phyloP scores from a whole-genome alignment of 2,113 vertebrate genomes.

The Daubentonia madagascariensis region DNA sequence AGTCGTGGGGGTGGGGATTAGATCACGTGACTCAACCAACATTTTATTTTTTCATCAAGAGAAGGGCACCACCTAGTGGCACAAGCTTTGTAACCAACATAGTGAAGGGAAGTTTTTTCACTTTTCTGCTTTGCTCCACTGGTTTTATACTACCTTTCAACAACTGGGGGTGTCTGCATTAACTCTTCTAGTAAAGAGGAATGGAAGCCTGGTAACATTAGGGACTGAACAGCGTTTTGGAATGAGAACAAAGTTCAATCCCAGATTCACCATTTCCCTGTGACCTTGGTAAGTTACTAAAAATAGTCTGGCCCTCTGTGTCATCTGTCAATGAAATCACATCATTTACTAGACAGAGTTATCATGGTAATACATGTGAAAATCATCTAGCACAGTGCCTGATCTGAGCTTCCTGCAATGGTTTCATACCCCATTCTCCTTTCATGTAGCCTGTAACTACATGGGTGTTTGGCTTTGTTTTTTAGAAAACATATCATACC shows the following conservation, averaged over 20 bases:
- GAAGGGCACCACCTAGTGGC: slow-evolving; percentile 67
- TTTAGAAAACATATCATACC: background rate
- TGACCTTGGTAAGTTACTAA: slow-evolving; percentile 1
- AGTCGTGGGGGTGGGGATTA: background rate
- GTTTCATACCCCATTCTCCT: background rate
- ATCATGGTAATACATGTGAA: background rate
- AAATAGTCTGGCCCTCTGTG: background rate
- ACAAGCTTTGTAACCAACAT: background rate
- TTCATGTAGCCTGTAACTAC: background rate
- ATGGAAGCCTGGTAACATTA: background rate
- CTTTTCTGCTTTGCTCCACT: background rate
- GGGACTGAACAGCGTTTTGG: background rate
- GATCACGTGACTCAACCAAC: background rate
- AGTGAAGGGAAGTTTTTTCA: background rate
- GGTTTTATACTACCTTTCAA: background rate
- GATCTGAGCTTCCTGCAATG: background rate
- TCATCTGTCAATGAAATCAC: background rate
- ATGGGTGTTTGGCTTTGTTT: background rate
- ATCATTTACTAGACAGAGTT: background rate
- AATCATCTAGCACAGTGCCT: background rate
- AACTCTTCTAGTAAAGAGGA: background rate
- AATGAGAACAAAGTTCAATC: background rate
- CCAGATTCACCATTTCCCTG: background rate
- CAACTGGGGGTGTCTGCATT: background rate
- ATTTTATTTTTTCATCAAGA: background rate